These are phyloP conservation scores for Drosophila kokeensis DNA, from an alignment of 2,888 invertebrate species.

Conservation along the genomic window DNA sequence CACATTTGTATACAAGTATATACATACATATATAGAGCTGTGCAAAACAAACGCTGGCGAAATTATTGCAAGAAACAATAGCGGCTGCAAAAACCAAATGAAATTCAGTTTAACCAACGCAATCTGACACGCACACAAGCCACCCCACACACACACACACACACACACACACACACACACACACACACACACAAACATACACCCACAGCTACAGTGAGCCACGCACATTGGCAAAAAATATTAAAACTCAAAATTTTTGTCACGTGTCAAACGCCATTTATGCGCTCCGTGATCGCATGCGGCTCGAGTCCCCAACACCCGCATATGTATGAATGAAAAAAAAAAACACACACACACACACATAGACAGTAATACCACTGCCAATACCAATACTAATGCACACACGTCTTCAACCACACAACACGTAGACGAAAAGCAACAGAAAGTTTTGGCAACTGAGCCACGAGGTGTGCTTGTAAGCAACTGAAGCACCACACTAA, in stretches of 20 bases:
- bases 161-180: not conserved
- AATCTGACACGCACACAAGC: conserved; percentile 14
- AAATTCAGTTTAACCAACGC: conserved; percentile 67
- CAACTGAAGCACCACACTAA: conserved; percentile 3
- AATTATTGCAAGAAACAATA: conserved; percentile 56
- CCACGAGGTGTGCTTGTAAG: conserved; percentile 3
- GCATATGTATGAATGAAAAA: conserved; percentile 1
- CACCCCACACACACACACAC: conserved; percentile 3
- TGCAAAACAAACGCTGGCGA: conserved; percentile 18
- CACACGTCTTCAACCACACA: conserved; percentile 38
- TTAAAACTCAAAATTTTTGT: conserved; percentile 77
- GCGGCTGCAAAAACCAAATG: conserved; percentile 62
- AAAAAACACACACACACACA: conserved; percentile 4
- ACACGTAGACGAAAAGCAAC: conserved; percentile 14
- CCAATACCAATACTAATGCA: conserved; percentile 45
- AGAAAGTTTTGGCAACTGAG: conserved; percentile 6
- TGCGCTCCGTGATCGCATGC: conserved; percentile 78
- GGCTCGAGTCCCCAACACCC: conserved; percentile 28
- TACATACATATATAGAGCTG: not conserved
- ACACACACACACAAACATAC: not conserved
- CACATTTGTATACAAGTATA: not conserved
- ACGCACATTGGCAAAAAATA: conserved; percentile 60
- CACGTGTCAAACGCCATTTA: conserved; percentile 81
- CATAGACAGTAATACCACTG: not conserved
- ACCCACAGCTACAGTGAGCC: not conserved